Base-by-base conservation (phyloP, 1,140 invertebrate genomes). In the Papilio machaon region DNA sequence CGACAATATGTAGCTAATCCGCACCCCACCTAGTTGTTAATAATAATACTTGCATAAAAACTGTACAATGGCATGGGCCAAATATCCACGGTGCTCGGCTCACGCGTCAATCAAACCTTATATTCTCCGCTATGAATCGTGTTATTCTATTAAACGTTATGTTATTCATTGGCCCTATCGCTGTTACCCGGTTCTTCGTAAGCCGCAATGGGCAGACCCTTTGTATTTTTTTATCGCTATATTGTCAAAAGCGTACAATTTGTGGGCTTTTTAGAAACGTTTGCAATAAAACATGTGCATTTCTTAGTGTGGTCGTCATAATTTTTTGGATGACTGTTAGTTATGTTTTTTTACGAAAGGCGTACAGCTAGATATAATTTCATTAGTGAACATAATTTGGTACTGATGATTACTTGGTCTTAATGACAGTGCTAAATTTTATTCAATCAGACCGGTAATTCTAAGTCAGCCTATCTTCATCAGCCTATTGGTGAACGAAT, bases 91-190 rank as follows among this genome's bases (percentile, higher is more conserved):
- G 82, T 80, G 82, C 82, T 86, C 85, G 89, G 88, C 89, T 92
- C 92, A 90, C 90, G 91, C 90, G 93, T 94, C 93, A 94, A 94
- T 94, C 92, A 94, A 86, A 86, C 81, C 85, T 89, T 87, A 73
- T 79, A 86, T 87, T 86, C 84, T 84, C 86, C 85, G 87, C 85
- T 89, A 88, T 88, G 85, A 84, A 87, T 85, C 85, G 85, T 91
- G 90, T 91, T 93, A 91, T 92, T 92, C 87, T 88, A 90, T 92
- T 91, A 86, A 91, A 84, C 84, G 85, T 85, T 86, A 83, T 91
- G 88, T 91, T 92, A 93, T 94, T 94, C 89, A 92, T 91, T 92
- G 90, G 88, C 85, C 83, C 81, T 91, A 92, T 94, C 86, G 86
- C 79, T 83, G 79, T 81, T 83, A 86, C 87, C 85, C 85, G 84